Evolutionary conservation across 2,113 vertebrate genomes (phyloP), one percentile per base, ranked within the genome.

Genomic region (Boleophthalmus pectinirostris): DNA sequence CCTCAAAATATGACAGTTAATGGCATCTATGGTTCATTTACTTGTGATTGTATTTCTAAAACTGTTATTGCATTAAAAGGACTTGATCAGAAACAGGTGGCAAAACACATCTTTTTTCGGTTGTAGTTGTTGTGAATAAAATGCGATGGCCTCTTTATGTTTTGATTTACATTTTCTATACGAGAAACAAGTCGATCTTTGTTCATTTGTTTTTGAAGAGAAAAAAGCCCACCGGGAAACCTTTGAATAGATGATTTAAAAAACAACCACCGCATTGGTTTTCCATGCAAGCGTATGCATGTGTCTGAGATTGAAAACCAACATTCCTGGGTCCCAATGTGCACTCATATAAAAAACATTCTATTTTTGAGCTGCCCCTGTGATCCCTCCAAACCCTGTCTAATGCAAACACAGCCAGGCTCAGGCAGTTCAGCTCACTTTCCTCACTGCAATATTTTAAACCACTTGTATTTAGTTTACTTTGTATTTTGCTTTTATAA

Each of bases 221-320:
- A 89, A 88, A 89, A 43, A 87, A 91, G 85, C 88, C 91, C 88
- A 88, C 85, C 88, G 88, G 85, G 83, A 90, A 88, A 87, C 82
- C 84, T 84, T 88, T 82, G 86, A 90, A 91, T 89, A 91, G 89
- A 88, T 91, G 89, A 91, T 89, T 90, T 83, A 87, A 93, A 90
- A 90, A 91, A 86, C 90, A 89, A 88, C 83, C 83, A 73, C 85
- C 83, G 69, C 72, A 80, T 84, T 87, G 89, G 89, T 89, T 89
- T 91, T 91, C 88, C 89, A 86, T 88, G 89, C 88, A 33, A 91
- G 91, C 87, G 75, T 79, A 83, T 87, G 89, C 88, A 89, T 92
- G 89, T 88, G 90, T 89, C 92, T 84, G 89, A 92, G 89, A 91
- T 91, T 90, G 88, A 91, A 89, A 92, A 92, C 90, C 91, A 90